Evolutionary conservation across 2,888 invertebrate genomes (phyloP).

Genomic region (Drosophila ustulata): DNA sequence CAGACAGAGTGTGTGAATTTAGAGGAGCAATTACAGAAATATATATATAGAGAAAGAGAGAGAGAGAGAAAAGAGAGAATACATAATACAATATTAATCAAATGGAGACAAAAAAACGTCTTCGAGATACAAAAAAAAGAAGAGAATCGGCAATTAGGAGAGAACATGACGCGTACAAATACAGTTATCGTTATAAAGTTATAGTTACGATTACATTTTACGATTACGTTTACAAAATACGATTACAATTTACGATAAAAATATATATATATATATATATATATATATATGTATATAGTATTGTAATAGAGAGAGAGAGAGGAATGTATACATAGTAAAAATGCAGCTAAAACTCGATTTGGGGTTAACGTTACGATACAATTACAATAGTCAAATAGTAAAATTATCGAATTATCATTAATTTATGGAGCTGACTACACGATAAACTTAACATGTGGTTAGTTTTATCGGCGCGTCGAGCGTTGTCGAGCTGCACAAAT

Average conservation of each 20-base stretch:
- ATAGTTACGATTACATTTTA: slow-evolving; percentile 47
- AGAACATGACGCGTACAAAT: slow-evolving; percentile 62
- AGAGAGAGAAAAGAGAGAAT: slow-evolving; percentile 61
- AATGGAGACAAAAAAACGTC: slow-evolving; percentile 59
- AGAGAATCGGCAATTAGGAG: slow-evolving; percentile 45
- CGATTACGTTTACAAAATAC: slow-evolving; percentile 34
- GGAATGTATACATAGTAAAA: slow-evolving; percentile 9
- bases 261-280: slow-evolving; percentile 14
- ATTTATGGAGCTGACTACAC: slow-evolving; percentile 42
- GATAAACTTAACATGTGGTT: slow-evolving; percentile 48
- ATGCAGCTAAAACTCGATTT: slow-evolving; percentile 39
- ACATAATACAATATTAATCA: slow-evolving; percentile 66
- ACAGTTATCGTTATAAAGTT: slow-evolving; percentile 57
- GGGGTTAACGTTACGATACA: slow-evolving; percentile 44
- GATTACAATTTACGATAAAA: slow-evolving; percentile 16
- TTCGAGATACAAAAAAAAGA: slow-evolving; percentile 38
- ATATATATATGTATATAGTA: slow-evolving; percentile 11
- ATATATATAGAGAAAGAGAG: slow-evolving; percentile 32
- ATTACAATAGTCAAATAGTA: slow-evolving; percentile 38
- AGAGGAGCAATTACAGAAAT: slow-evolving; percentile 44
- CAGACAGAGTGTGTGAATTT: slow-evolving; percentile 76
- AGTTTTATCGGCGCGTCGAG: slow-evolving; percentile 28
- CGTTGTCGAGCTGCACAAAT: slow-evolving; percentile 69
- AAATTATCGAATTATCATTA: slow-evolving; percentile 18
- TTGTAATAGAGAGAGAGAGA: background rate